These are phyloP conservation scores for Myrmecobius fasciatus DNA, from an alignment of 2,113 vertebrate species.

Conservation along the genomic window DNA sequence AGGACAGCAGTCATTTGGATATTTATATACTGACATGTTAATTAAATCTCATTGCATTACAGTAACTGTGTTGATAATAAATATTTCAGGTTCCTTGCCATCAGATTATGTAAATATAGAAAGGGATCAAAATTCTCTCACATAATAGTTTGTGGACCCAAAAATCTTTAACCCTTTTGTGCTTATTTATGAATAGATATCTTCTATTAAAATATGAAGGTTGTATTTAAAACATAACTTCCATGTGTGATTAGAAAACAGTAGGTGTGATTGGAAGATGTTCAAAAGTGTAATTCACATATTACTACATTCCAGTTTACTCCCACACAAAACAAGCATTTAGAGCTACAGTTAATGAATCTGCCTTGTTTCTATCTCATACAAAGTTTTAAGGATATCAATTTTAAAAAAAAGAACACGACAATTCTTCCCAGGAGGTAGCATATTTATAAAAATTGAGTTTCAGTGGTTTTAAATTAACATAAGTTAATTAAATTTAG, in stretches of 20 bases:
- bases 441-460: conserved; percentile 20
- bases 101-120: neutral
- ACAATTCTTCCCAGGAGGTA: conserved; percentile 47
- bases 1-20: neutral
- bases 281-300: conserved; percentile 82
- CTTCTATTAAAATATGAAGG: conserved; percentile 70
- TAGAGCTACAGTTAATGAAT: conserved; percentile 69
- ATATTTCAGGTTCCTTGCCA: conserved; percentile 11
- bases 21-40: conserved; percentile 8
- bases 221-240: conserved; percentile 76
- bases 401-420: neutral
- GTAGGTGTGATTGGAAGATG: conserved; percentile 79
- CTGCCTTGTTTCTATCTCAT: conserved; percentile 72
- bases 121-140: neutral
- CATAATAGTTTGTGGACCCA: conserved; percentile 43
- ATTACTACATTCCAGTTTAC: conserved; percentile 75
- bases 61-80: conserved; percentile 14
- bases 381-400: conserved; percentile 69
- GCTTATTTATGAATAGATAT: conserved; percentile 51
- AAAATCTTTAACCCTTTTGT: conserved; percentile 47
- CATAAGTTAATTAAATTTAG: neutral
- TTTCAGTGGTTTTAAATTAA: neutral
- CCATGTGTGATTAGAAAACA: conserved; percentile 79
- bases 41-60: conserved; percentile 38
- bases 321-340: conserved; percentile 80